A percentile compares a stretch with the other conserved stretches of the same genome.
These are phyloP conservation scores for Aquatica leii DNA, from an alignment of 2,888 invertebrate genomes.

Conservation along the genomic window DNA sequence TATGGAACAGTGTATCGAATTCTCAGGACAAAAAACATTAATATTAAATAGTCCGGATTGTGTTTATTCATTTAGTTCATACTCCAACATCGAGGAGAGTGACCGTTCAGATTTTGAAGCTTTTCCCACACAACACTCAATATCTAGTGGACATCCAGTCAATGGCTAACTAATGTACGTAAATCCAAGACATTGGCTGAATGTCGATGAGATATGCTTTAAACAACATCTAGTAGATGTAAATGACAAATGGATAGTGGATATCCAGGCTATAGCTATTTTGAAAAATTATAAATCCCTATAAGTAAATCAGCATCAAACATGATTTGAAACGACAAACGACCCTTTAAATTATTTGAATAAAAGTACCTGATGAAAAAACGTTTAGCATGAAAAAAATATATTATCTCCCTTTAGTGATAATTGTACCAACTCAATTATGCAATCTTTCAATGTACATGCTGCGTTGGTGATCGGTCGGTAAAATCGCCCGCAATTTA, in stretches of 20 bases:
- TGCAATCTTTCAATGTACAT: neutral
- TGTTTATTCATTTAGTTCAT: too few species aligned
- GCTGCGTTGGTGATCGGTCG: too few species aligned
- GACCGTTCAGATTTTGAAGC: too few species aligned
- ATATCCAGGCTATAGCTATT: constrained; percentile 7
- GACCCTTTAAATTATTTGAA: neutral
- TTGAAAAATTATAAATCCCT: neutral
- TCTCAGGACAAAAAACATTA: too few species aligned
- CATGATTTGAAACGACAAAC: neutral
- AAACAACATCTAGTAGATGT: too few species aligned
- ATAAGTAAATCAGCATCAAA: constrained; percentile 6
- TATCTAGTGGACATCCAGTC: constrained; percentile 8
- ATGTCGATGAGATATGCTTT: too few species aligned
- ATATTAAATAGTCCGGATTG: too few species aligned
- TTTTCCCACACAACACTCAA: constrained; percentile 5
- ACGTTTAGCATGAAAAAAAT: neutral
- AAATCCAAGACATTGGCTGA: too few species aligned
- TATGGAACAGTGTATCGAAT: too few species aligned
- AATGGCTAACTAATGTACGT: constrained; percentile 2
- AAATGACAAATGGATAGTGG: neutral
- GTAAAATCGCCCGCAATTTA: too few species aligned
- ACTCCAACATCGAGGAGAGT: too few species aligned
- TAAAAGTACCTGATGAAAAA: too few species aligned
- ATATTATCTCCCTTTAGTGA: neutral
- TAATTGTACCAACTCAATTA: constrained; percentile 6